Evolutionary conservation across 1,140 invertebrate species (phyloP).

Genomic region (Pogonus chalceus): DNA sequence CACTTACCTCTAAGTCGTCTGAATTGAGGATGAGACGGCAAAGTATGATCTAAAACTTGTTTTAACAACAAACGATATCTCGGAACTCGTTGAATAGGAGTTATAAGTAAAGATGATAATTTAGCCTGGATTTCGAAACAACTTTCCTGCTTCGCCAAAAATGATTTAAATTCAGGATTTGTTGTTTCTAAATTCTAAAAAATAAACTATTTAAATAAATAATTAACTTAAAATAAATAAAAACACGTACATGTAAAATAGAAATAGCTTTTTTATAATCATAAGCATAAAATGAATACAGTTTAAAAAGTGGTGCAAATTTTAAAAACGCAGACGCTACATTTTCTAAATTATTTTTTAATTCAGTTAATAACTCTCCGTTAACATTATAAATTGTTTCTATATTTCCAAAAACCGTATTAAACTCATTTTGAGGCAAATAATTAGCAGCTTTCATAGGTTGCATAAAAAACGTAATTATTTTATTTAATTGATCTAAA

Average conservation of each 20-base stretch:
- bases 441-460: slow-evolving; percentile 50
- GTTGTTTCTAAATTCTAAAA: slow-evolving; percentile 47
- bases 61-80: slow-evolving; percentile 61
- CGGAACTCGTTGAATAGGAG: slow-evolving; percentile 66
- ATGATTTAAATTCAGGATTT: slow-evolving; percentile 47
- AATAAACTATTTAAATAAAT: slow-evolving; percentile 8
- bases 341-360: slow-evolving; percentile 48
- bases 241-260: slow-evolving; percentile 39
- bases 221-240: neutral
- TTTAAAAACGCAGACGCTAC: slow-evolving; percentile 56
- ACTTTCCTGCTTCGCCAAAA: slow-evolving; percentile 53
- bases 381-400: slow-evolving; percentile 63
- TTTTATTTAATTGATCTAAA: slow-evolving; percentile 53
- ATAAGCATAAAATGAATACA: slow-evolving; percentile 68
- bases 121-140: slow-evolving; percentile 59
- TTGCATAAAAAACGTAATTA: slow-evolving; percentile 58
- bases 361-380: slow-evolving; percentile 51
- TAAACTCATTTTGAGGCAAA: slow-evolving; percentile 38
- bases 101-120: slow-evolving; percentile 59
- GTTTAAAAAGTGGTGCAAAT: slow-evolving; percentile 65
- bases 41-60: slow-evolving; percentile 54
- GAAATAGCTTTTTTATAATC: slow-evolving; percentile 54
- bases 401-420: slow-evolving; percentile 58
- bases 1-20: slow-evolving; percentile 35
- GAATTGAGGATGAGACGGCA: slow-evolving; percentile 48